Evolutionary conservation across 2,113 vertebrate genomes (phyloP).

Genomic region (Otolemur garnettii): DNA sequence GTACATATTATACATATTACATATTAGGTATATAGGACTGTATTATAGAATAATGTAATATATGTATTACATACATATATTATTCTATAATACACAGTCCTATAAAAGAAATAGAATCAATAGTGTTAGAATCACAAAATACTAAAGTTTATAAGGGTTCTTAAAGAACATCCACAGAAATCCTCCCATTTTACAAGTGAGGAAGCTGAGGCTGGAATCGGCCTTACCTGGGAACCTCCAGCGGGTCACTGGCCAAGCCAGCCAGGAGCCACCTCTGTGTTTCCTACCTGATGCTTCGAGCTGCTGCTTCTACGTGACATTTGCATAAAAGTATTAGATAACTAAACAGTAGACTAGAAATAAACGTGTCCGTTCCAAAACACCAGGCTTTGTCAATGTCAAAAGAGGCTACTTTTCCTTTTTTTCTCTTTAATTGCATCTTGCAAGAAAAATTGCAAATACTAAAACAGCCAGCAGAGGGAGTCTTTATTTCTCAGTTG

Average conservation of each 20-base stretch:
- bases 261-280: neutral
- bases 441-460: slow-evolving; percentile 17
- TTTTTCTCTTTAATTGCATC: neutral
- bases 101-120: neutral
- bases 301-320: neutral
- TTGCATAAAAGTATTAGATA: neutral
- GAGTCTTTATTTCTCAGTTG: slow-evolving; percentile 63
- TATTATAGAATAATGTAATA: no score
- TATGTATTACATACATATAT: no score
- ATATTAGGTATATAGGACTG: no score
- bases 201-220: neutral
- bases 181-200: neutral
- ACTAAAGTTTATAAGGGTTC: neutral
- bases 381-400: neutral
- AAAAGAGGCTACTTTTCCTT: neutral
- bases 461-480: slow-evolving; percentile 79
- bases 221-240: neutral
- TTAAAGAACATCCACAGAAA: neutral
- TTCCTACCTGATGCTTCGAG: neutral
- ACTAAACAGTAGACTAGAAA: neutral
- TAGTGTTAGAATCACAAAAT: neutral
- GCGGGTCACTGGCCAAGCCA: neutral
- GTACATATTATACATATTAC: no score
- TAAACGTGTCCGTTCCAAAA: neutral
- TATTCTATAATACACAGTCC: neutral